phyloP scores from a whole-genome alignment of 2,797 vertebrate species.

The Craterocephalus amniculus region DNA sequence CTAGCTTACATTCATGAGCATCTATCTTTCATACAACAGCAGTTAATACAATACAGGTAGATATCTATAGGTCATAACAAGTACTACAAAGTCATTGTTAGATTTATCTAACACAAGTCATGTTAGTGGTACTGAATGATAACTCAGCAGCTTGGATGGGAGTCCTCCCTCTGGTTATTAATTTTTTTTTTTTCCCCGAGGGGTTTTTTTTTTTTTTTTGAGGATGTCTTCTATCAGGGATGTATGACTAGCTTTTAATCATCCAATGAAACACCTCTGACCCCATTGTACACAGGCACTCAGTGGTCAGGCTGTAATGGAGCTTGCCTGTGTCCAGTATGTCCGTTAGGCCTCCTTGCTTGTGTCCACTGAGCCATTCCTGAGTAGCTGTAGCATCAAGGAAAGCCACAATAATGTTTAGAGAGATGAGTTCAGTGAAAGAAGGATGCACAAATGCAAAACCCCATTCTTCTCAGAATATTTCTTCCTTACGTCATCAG shows the following conservation, averaged over 20 bases:
- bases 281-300: not conserved
- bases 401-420: not conserved
- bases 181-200: too few species aligned
- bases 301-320: not conserved
- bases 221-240: not conserved
- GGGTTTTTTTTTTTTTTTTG: not conserved
- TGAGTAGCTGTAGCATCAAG: not conserved
- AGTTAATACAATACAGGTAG: too few species aligned
- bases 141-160: not conserved
- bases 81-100: too few species aligned
- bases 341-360: not conserved
- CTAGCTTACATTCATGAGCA: constrained; percentile 9
- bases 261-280: not conserved
- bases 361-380: not conserved
- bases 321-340: too few species aligned
- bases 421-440: not conserved
- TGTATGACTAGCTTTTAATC: too few species aligned
- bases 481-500: too few species aligned
- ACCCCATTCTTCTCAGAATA: too few species aligned
- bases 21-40: constrained; percentile 6
- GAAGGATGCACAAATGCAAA: not conserved
- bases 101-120: too few species aligned
- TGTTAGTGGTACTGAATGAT: too few species aligned
- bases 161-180: too few species aligned
- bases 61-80: too few species aligned